phyloP scores from a whole-genome alignment of 2,888 invertebrate species.

The Chironomus riparius region DNA sequence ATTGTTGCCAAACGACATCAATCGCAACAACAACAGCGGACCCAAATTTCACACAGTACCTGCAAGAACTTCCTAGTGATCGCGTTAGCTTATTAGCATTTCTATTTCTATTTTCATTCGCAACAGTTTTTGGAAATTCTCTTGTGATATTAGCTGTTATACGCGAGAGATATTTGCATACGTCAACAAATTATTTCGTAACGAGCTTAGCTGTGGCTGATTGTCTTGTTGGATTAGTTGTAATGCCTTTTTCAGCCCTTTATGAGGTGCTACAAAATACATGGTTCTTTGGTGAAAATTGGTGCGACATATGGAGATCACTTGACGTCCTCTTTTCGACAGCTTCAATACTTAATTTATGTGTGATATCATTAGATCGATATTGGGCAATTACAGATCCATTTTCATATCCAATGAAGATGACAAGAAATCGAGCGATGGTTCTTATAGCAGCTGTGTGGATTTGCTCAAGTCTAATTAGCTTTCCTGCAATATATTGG shows the following conservation, averaged over 20 bases:
- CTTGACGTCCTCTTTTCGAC: constrained; percentile 95
- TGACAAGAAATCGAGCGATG: constrained; percentile 81
- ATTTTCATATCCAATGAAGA: constrained; percentile 90
- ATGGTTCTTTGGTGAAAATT: constrained; percentile 91
- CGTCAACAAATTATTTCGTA: constrained; percentile 95
- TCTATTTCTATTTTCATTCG: constrained; percentile 76
- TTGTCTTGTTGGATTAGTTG: constrained; percentile 89
- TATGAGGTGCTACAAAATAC: constrained; percentile 82
- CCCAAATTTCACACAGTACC: constrained; percentile 39
- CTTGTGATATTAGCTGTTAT: constrained; percentile 90
- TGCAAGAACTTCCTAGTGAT: constrained; percentile 52
- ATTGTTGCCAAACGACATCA: constrained; percentile 32
- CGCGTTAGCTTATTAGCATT: constrained; percentile 70
- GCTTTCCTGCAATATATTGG: constrained; percentile 96
- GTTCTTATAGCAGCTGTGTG: constrained; percentile 88
- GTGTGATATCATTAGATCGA: constrained; percentile 91
- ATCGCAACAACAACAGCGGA: constrained; percentile 34
- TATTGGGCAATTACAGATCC: constrained; percentile 99
- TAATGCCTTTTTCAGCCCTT: constrained; percentile 94
- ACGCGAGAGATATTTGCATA: constrained; percentile 86
- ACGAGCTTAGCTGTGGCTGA: constrained; percentile 95
- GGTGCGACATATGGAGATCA: constrained; percentile 98
- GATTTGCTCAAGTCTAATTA: constrained; percentile 93
- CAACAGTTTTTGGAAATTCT: constrained; percentile 91
- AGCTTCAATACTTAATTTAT: constrained; percentile 92